Evolutionary conservation across 1,140 invertebrate species (phyloP).

Genomic region (Marisa cornuarietis): DNA sequence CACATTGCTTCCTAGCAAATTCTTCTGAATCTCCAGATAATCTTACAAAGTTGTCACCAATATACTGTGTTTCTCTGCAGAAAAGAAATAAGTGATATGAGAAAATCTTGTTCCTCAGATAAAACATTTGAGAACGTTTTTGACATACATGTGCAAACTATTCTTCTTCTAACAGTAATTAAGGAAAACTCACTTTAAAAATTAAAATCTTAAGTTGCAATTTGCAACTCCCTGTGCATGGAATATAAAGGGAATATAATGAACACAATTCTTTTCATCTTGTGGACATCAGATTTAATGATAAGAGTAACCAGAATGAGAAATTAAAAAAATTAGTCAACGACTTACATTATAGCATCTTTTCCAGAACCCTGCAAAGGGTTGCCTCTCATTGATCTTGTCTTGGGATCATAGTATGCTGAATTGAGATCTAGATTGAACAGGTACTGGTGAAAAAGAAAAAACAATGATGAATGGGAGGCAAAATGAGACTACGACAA

Average conservation of each 20-base stretch:
- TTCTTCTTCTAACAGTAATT: too few species aligned
- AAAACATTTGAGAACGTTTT: too few species aligned
- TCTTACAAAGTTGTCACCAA: conserved; percentile 95
- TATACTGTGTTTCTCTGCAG: conserved; percentile 80
- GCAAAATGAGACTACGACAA: background rate
- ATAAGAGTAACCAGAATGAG: too few species aligned
- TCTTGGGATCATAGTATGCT: conserved; percentile 99
- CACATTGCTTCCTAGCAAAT: conserved; percentile 86
- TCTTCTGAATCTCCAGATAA: conserved; percentile 92
- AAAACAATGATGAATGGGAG: too few species aligned
- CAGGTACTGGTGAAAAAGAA: conserved; percentile 76
- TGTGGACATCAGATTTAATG: too few species aligned
- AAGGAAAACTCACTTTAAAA: too few species aligned
- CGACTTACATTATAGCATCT: conserved; percentile 63
- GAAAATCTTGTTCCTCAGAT: background rate
- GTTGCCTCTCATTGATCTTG: conserved; percentile 97
- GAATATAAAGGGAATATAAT: too few species aligned
- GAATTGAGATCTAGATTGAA: conserved; percentile 96
- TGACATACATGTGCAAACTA: too few species aligned
- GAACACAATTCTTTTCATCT: too few species aligned
- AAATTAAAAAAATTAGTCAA: background rate
- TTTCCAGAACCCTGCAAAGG: conserved; percentile 72
- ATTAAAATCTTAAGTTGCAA: too few species aligned
- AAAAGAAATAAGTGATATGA: conserved; percentile 33
- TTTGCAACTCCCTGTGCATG: too few species aligned